Conservation (phyloP, 1,140 invertebrate genomes). For the Neotoxoptera formosana region DNA sequence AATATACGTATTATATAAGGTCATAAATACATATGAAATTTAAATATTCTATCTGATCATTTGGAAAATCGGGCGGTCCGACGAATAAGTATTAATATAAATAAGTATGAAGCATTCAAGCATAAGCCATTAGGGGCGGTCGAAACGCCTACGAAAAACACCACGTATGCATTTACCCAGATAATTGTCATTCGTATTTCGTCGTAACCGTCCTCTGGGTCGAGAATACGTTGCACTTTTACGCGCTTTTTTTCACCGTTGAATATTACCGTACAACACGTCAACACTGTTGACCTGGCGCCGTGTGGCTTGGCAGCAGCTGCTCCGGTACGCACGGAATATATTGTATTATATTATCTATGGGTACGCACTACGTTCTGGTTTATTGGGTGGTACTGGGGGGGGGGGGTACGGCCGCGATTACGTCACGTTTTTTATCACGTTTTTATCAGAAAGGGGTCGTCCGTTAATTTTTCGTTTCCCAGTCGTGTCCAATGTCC, state of each 20-base stretch:
- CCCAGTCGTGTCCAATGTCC: conserved; percentile 15
- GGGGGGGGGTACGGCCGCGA: neutral
- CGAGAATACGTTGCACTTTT: neutral
- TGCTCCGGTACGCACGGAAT: neutral
- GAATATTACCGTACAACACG: neutral
- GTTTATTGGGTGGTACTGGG: neutral
- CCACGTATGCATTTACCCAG: neutral
- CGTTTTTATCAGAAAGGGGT: conserved; percentile 45
- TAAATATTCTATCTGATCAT: neutral
- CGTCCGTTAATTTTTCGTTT: conserved; percentile 42
- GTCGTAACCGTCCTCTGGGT: neutral
- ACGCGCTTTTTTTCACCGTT: neutral
- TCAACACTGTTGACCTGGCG: neutral
- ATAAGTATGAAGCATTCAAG: too few relatives aligned
- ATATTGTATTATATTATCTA: too few relatives aligned
- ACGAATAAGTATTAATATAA: too few relatives aligned
- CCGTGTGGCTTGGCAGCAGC: neutral
- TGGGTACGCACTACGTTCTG: neutral
- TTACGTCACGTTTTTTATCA: conserved; percentile 34
- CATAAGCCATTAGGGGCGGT: neutral
- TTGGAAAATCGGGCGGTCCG: neutral
- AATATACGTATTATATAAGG: neutral
- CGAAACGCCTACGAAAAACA: neutral
- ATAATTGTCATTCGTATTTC: neutral
- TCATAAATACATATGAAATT: neutral